Base-by-base conservation (phyloP, 2,797 vertebrate genomes). In the Tauraco hartlaubi region DNA sequence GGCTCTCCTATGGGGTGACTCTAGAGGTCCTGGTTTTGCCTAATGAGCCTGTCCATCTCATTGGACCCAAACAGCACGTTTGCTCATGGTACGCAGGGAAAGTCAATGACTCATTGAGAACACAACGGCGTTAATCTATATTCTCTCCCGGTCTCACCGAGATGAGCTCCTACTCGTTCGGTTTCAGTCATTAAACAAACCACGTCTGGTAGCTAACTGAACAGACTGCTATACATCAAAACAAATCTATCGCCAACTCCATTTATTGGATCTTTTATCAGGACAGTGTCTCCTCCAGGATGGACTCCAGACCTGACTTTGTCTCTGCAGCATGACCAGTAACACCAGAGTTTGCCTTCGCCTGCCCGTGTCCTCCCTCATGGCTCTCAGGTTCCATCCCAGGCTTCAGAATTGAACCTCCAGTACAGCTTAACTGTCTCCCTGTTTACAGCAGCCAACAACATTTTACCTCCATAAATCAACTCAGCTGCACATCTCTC, bases 181-280 rank as follows among this genome's bases (percentile, higher is more conserved):
- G 23, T 77, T 96, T 74, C 89, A 79, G 78, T 80, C 52, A 83
- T 63, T 73, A 92, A 94, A 85, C 56, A 93, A 91, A 87, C 56
- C 56, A 55, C 1, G 35, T 43, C 72, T 80, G 54, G 46, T 29
- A 92, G 61, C 55, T 71, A 76, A 91, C 78, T 12, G 78, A 88
- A 56, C 87, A 83, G 81, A 58, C 72, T 51, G 63, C 58, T 79
- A 44, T 39, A 49, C 39, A 93, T 31, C 80, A 76, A 73, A 95
- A 67, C 72, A 83, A 64, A 88, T 37, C 59, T 90, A 61, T 58
- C 7, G 1, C 61, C 78, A 75, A 62, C 29, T 72, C 78, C 9
- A 22, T 75, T 82, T 77, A 48, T 22, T 29, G 43, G 41, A n/a
- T 35, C 41, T 39, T 79, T 72, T 77, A 31, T 33, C 28, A 85